These are phyloP conservation scores for Drosophila oshimai DNA, from an alignment of 1,140 invertebrate species.

Conservation along the genomic window DNA sequence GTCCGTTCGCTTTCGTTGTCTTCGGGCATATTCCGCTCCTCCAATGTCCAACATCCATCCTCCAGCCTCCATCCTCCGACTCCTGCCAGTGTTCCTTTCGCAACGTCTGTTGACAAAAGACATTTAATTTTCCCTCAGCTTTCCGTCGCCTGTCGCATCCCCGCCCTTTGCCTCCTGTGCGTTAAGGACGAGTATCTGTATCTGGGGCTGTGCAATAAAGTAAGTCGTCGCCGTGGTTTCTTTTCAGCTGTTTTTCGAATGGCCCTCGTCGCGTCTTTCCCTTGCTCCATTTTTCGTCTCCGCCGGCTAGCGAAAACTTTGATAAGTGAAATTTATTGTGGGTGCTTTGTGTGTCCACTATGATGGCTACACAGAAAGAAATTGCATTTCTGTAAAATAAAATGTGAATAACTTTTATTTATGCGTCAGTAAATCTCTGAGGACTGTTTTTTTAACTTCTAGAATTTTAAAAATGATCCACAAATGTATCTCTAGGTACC, in stretches of 20 bases:
- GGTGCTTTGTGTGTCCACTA: slow-evolving; percentile 60
- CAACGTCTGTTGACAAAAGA: slow-evolving; percentile 74
- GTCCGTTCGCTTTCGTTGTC: slow-evolving; percentile 28
- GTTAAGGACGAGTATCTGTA: slow-evolving; percentile 42
- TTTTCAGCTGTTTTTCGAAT: slow-evolving; percentile 29
- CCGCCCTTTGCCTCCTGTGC: slow-evolving; percentile 13
- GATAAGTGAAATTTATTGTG: slow-evolving; percentile 79
- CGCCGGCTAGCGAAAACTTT: slow-evolving; percentile 62
- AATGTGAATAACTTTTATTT: too few relatives aligned
- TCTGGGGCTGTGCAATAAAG: slow-evolving; percentile 68
- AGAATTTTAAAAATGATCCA: too few relatives aligned
- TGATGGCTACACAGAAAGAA: slow-evolving; percentile 13
- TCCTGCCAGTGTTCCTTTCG: slow-evolving; percentile 24
- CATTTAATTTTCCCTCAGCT: slow-evolving; percentile 74
- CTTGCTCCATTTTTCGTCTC: slow-evolving; percentile 50
- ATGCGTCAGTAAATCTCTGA: too few relatives aligned
- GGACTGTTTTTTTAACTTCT: background rate
- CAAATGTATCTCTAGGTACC: too few relatives aligned
- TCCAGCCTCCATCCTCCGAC: background rate
- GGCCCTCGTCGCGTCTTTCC: slow-evolving; percentile 28
- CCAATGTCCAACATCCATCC: background rate
- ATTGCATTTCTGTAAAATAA: too few relatives aligned
- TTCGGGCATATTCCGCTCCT: background rate
- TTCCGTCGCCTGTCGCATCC: slow-evolving; percentile 36
- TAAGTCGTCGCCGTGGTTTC: slow-evolving; percentile 49